Base-by-base conservation (phyloP, 1,140 invertebrate genomes). In the Drosophila tropicalis region DNA sequence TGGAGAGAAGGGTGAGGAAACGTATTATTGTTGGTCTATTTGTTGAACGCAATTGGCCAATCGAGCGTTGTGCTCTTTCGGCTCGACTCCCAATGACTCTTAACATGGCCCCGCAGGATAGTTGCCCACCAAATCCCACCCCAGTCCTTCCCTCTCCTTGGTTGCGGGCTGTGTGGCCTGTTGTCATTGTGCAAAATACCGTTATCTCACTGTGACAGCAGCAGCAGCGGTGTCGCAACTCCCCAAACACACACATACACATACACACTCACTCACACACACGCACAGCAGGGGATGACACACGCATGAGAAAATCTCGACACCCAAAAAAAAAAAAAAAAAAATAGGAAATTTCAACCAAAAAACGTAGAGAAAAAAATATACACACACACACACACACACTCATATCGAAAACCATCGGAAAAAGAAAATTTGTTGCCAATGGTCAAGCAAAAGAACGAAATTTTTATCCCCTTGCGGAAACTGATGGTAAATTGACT, bases 151-250 rank as follows among this genome's bases (percentile, higher is more conserved):
- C 36, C 36, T 13, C 41, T 19, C 15, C 40, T 65, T 32, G 29
- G 25, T 22, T 47, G 32, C 34, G 19, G 67, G 67, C 51, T 44
- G 39, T 47, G 61, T 58, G 74, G 61, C 57, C 66, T 77, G 83
- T 87, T 86, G 83, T 87, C 83, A 86, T 74, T 86, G 83, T 71
- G 79, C 83, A 82, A 87, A 87, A 87, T 87, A 83, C 84, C 84
- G 79, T 87, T 87, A 87, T 87, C 83, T 78, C 67, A 51, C 70
- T 74, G 80, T 83, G 72, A 89, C 76, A 79, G 76, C 72, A 87
- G 72, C 72, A 87, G 76, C 67, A 80, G 67, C 62, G 56, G 77
- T 77, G 74, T 61, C 72, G 55, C 64, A 76, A 62, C 70, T 62
- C 72, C 44, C 15, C 36, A 12, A 12, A 39, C 36, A 12, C 57